phyloP scores from a whole-genome alignment of 2,113 vertebrate species.

The Ailuropoda melanoleuca region DNA sequence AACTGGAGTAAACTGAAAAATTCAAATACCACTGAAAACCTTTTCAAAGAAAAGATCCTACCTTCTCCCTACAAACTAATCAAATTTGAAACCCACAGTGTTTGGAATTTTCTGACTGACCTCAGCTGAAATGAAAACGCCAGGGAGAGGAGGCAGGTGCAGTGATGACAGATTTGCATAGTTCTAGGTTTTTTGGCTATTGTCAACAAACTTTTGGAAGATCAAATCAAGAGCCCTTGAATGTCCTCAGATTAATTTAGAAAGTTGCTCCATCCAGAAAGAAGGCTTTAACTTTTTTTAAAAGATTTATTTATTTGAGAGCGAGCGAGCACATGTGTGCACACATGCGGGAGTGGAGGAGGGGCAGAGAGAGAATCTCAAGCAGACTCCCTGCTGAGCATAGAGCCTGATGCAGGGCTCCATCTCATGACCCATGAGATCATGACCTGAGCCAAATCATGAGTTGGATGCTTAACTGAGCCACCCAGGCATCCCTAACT shows the following conservation, averaged over 20 bases:
- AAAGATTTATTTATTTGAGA: too few species aligned
- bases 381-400: too few species aligned
- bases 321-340: too few species aligned
- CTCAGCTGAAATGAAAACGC: slow-evolving; percentile 42
- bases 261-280: background rate
- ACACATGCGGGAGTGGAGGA: too few species aligned
- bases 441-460: too few species aligned
- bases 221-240: slow-evolving; percentile 4
- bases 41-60: slow-evolving; percentile 22
- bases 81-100: background rate
- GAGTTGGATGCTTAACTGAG: too few species aligned
- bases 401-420: too few species aligned
- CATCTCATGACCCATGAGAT: too few species aligned
- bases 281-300: background rate
- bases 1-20: background rate
- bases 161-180: background rate
- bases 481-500: background rate
- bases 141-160: background rate
- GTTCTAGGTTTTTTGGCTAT: slow-evolving; percentile 14
- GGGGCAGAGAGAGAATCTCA: too few species aligned
- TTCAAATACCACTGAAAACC: background rate
- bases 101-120: slow-evolving; percentile 44
- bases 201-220: slow-evolving; percentile 4
- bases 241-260: background rate
- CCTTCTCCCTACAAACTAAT: background rate